Conservation (phyloP, 2,113 vertebrate genomes). For the Tachysurus fulvidraco region DNA sequence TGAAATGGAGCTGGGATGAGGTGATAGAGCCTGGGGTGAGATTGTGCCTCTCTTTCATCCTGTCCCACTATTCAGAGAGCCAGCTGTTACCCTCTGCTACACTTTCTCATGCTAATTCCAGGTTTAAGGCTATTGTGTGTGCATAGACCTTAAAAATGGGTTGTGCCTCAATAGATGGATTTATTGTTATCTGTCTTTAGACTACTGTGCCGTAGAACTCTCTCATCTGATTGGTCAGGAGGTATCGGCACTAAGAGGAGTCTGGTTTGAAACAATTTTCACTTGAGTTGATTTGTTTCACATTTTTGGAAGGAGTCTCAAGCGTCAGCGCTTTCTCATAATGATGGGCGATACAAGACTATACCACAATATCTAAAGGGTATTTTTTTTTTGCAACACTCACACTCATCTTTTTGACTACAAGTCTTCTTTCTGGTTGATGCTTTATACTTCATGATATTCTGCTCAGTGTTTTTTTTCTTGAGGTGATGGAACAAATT, state of each 20-base stretch:
- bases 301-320: background rate
- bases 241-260: background rate
- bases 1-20: conserved; percentile 34
- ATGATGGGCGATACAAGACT: too few species aligned
- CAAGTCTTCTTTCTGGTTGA: too few species aligned
- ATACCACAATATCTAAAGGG: too few species aligned
- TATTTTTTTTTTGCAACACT: too few species aligned
- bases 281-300: background rate
- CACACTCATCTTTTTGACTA: too few species aligned
- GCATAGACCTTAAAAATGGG: conserved; percentile 30
- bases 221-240: background rate
- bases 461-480: too few species aligned
- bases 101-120: conserved; percentile 66
- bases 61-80: conserved; percentile 39
- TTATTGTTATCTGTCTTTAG: background rate
- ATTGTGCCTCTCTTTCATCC: conserved; percentile 29
- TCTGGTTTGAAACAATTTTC: background rate
- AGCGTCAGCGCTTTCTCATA: background rate
- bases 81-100: conserved; percentile 52
- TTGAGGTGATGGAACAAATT: too few species aligned
- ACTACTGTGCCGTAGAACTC: background rate
- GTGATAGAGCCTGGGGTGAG: conserved; percentile 8
- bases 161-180: background rate
- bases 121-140: conserved; percentile 55
- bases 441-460: too few species aligned